Base-by-base conservation (phyloP, 2,797 vertebrate genomes). In the Columba guinea region DNA sequence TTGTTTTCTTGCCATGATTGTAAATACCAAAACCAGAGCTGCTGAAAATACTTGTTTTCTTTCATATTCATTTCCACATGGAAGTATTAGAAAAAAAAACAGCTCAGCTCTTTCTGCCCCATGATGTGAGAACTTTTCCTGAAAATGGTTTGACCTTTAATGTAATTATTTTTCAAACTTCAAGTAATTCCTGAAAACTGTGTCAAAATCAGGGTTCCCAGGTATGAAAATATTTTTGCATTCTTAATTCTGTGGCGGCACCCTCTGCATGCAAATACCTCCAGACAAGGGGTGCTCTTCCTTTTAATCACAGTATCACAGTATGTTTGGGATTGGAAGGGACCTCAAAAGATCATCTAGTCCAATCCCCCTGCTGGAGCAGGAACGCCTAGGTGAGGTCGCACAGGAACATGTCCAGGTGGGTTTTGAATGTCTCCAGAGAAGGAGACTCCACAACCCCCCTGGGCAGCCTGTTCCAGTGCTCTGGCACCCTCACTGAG, bases 231-330 rank as follows among this genome's bases (percentile, higher is more conserved):
- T 39, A 59, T 51, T 78, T 73, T 75, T 85, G 53, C 23, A 23
- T 64, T 89, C 60, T 90, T 58, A 83, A 81, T 87, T 17, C 65
- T 75, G 49, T 60, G 21, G 24, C 52, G 85, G 22, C 28, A 80
- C 8, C 28, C 52, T 94, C 73, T 79, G 59, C 60, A 84, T 76
- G 34, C 30, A 90, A 87, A 87, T 60, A 51, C 41, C 59, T 95
- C 63, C 80, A 92, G 56, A 94, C 39, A 95, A 81, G 14, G 44
- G 96, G 63, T 73, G 32, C 17, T 84, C 49, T 86, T 73, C 48
- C 22, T 84, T 93, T 58, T 78, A 44, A 58, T 48, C 34, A 35
- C 34, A 35, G 34, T 35, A 35, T 35, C 34, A 35, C 34, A 35
- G 34, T 35, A 35, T 35, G 34, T 35, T 35, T 7, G 34, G 34